phyloP scores from a whole-genome alignment of 2,888 invertebrate species.

The Urechis unicinctus region DNA sequence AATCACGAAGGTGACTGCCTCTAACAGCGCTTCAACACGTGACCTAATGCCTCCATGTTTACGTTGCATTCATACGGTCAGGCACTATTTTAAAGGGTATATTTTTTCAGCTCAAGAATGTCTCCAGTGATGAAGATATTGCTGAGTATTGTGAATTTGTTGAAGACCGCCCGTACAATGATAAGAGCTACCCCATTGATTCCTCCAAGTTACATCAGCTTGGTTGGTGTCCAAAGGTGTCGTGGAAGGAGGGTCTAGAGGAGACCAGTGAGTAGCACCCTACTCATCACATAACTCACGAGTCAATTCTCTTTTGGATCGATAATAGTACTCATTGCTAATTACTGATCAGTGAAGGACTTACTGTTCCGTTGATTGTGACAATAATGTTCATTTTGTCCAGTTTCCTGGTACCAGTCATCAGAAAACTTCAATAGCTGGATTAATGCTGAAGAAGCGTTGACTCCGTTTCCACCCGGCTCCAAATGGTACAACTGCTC shows the following conservation, averaged over 20 bases:
- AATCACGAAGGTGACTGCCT: slow-evolving; percentile 25
- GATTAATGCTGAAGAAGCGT: slow-evolving; percentile 19
- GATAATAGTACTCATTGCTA: too few relatives aligned
- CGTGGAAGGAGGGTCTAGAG: slow-evolving; percentile 27
- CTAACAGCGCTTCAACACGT: neutral
- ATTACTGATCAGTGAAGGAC: too few relatives aligned
- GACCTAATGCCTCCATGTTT: too few relatives aligned
- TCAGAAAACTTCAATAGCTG: slow-evolving; percentile 20
- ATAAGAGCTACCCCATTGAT: slow-evolving; percentile 27
- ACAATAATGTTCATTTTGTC: neutral
- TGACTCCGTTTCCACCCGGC: slow-evolving; percentile 21
- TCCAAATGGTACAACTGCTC: too few relatives aligned
- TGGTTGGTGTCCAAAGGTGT: slow-evolving; percentile 24
- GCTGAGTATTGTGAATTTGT: slow-evolving; percentile 19
- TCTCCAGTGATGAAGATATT: slow-evolving; percentile 7
- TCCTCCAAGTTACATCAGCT: slow-evolving; percentile 25
- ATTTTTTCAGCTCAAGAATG: slow-evolving; percentile 12
- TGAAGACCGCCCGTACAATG: slow-evolving; percentile 26
- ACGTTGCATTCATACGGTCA: too few relatives aligned
- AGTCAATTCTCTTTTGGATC: neutral
- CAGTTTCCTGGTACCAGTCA: slow-evolving; percentile 25
- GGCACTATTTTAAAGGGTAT: too few relatives aligned
- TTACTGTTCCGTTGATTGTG: neutral
- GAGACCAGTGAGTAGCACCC: slow-evolving; percentile 21
- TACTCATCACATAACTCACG: neutral